phyloP scores from a whole-genome alignment of 2,797 vertebrate genomes.

The Pangasius djambal region DNA sequence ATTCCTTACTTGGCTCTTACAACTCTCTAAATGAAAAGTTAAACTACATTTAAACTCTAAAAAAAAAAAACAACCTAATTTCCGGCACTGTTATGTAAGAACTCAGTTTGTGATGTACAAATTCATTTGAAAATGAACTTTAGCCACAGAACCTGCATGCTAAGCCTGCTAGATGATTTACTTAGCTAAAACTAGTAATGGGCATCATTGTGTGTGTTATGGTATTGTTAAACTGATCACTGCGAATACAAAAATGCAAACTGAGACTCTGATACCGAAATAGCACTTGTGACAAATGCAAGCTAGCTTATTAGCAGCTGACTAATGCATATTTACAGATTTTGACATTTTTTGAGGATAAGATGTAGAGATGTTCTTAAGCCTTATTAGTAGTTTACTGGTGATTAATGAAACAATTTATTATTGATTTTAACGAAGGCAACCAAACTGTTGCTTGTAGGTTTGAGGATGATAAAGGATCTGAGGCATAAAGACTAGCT shows the following conservation, averaged over 20 bases:
- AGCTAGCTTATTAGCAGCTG: neutral
- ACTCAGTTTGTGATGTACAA: too few relatives aligned
- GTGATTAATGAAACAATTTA: neutral
- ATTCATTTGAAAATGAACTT: neutral
- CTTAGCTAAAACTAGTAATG: neutral
- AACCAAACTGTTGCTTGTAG: neutral
- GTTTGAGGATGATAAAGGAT: neutral
- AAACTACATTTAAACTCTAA: neutral
- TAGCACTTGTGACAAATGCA: neutral
- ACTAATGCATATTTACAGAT: neutral
- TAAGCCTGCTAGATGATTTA: neutral
- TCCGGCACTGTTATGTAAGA: neutral
- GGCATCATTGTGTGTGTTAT: neutral
- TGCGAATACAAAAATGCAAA: neutral
- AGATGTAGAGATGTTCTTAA: neutral
- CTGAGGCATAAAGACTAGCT: neutral
- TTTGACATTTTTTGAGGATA: neutral
- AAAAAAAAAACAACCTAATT: neutral
- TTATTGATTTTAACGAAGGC: neutral
- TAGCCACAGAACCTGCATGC: neutral
- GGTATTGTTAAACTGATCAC: too few relatives aligned
- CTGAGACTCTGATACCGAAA: neutral
- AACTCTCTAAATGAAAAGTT: neutral
- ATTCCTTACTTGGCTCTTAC: neutral
- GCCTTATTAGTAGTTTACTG: neutral